These are phyloP conservation scores for Anolis carolinensis DNA, from an alignment of 2,113 vertebrate genomes.

Conservation along the genomic window DNA sequence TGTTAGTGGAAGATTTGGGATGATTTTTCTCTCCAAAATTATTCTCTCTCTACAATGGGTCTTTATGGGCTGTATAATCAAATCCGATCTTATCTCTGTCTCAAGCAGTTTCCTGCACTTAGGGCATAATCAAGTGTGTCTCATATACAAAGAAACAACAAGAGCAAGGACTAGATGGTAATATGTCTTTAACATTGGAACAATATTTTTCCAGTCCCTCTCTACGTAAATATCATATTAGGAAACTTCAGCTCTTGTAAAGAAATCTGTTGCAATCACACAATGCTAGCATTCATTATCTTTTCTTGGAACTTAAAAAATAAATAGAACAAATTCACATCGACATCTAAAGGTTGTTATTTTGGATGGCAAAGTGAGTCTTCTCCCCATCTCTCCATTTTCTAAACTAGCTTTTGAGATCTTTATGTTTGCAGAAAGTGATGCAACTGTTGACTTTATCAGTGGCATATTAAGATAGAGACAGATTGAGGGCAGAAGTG, in stretches of 20 bases:
- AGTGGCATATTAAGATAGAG: neutral
- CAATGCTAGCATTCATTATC: neutral
- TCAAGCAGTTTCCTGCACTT: neutral
- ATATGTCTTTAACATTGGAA: neutral
- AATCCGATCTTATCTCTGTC: neutral
- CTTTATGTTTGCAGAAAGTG: neutral
- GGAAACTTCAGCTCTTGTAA: neutral
- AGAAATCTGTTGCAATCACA: neutral
- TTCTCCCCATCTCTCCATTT: neutral
- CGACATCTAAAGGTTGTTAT: neutral
- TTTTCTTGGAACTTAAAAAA: neutral
- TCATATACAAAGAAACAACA: neutral
- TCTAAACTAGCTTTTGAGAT: neutral
- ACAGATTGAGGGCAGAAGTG: no score
- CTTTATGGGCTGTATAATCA: neutral
- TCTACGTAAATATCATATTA: no score
- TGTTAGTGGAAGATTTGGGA: neutral
- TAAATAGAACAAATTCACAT: neutral
- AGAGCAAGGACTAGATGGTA: neutral
- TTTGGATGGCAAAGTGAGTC: neutral
- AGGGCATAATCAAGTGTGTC: neutral
- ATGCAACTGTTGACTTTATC: neutral
- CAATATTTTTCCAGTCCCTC: neutral
- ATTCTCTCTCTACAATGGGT: neutral
- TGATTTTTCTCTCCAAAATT: neutral